A percentile compares a stretch with the other conserved stretches of the same genome.
These are phyloP conservation scores for Thomomys bottae DNA, from an alignment of 2,113 vertebrate genomes.

Conservation along the genomic window DNA sequence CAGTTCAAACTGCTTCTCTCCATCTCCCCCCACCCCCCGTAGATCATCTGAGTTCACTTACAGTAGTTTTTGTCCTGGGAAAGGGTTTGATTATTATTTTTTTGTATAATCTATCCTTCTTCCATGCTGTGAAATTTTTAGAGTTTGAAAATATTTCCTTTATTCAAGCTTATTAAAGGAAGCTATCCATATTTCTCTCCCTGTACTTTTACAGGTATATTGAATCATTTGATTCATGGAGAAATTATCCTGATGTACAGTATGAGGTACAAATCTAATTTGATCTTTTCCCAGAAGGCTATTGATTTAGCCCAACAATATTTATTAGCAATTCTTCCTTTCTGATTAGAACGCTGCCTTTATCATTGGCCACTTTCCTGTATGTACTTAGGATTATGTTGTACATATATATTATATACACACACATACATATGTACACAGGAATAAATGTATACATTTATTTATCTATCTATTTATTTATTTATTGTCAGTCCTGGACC, in stretches of 20 bases:
- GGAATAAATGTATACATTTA: too few relatives aligned
- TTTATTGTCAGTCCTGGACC: too few relatives aligned
- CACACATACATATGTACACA: too few relatives aligned
- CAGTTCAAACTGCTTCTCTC: not conserved
- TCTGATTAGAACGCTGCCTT: not conserved
- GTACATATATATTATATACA: too few relatives aligned
- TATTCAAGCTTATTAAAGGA: not conserved
- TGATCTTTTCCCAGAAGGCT: conserved; percentile 8
- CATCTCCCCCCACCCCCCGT: too few relatives aligned
- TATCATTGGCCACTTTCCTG: not conserved
- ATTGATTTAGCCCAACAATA: not conserved
- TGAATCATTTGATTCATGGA: not conserved
- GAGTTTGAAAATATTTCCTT: not conserved
- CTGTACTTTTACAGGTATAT: not conserved
- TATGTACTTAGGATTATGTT: too few relatives aligned
- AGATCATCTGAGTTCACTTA: not conserved
- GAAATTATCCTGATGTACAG: not conserved
- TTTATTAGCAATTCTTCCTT: not conserved
- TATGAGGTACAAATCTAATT: not conserved
- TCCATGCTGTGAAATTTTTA: not conserved
- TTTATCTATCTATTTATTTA: too few relatives aligned
- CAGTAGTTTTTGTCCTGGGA: not conserved
- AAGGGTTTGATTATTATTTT: not conserved
- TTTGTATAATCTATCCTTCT: not conserved
- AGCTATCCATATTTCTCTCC: not conserved